phyloP scores from a whole-genome alignment of 2,888 invertebrate species.

The Adelphocoris suturalis region DNA sequence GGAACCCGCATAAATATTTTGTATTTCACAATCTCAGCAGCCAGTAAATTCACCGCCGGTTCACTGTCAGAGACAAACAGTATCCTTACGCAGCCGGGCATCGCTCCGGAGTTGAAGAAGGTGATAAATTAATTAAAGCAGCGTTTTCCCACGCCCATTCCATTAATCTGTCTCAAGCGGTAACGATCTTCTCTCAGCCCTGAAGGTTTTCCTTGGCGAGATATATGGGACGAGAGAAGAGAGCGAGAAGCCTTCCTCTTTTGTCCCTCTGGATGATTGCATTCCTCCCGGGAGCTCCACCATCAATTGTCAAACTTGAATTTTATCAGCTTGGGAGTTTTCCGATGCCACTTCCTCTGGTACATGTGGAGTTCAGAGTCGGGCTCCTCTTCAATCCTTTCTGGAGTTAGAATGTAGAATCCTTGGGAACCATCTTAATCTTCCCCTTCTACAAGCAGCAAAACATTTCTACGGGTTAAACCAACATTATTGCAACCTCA shows the following conservation, averaged over 20 bases:
- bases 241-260: conserved; percentile 17
- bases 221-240: conserved; percentile 22
- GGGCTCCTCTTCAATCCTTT: background rate
- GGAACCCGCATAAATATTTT: conserved; percentile 55
- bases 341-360: background rate
- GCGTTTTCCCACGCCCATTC: conserved; percentile 65
- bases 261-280: conserved; percentile 54
- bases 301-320: conserved; percentile 60
- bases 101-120: conserved; percentile 53
- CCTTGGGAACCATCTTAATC: no score
- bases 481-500: no score
- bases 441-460: no score
- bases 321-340: conserved; percentile 44
- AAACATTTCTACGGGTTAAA: no score
- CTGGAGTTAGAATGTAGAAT: no score
- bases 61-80: conserved; percentile 51
- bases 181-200: conserved; percentile 62
- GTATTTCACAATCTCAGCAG: conserved; percentile 23
- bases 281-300: conserved; percentile 45
- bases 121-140: conserved; percentile 70
- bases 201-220: conserved; percentile 51
- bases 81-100: conserved; percentile 45
- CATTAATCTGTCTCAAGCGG: conserved; percentile 70
- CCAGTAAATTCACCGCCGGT: conserved; percentile 44
- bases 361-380: background rate